Percentiles rank a stretch among this genome's conserved stretches.
Conservation (phyloP, 1,140 invertebrate species). For the Cydia splendana region DNA sequence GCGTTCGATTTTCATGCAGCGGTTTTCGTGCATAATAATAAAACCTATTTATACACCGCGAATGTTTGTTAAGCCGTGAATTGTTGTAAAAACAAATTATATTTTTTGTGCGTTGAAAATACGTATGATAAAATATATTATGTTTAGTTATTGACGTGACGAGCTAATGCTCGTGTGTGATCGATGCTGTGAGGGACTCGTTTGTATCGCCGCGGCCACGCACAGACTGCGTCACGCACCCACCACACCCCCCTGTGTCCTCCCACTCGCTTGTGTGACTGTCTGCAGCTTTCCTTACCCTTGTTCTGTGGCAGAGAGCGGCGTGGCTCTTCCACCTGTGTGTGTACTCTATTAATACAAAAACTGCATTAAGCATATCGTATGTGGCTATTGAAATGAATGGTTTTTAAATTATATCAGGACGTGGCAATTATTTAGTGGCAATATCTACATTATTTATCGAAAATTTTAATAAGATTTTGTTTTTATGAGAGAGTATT, state of each 20-base stretch:
- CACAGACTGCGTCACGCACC: neutral
- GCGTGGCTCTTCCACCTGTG: neutral
- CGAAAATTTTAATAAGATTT: neutral
- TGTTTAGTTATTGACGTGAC: neutral
- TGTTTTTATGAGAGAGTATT: slow-evolving; percentile 10
- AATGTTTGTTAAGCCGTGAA: slow-evolving; percentile 16
- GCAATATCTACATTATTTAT: slow-evolving; percentile 13
- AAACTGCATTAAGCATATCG: slow-evolving; percentile 10
- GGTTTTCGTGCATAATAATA: slow-evolving; percentile 21
- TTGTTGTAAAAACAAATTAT: slow-evolving; percentile 19
- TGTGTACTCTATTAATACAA: neutral
- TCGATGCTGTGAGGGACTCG: slow-evolving; percentile 7
- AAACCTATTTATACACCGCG: neutral
- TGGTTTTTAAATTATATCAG: slow-evolving; percentile 11
- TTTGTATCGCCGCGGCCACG: neutral
- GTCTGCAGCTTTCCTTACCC: slow-evolving; percentile 1
- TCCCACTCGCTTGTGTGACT: neutral
- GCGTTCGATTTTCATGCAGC: neutral
- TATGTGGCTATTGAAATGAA: neutral
- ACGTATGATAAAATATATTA: neutral
- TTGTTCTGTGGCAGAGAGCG: slow-evolving; percentile 12
- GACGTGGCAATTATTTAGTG: slow-evolving; percentile 25
- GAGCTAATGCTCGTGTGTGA: slow-evolving; percentile 14
- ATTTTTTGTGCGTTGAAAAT: neutral
- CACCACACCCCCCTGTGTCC: neutral